Evolutionary conservation across 2,797 vertebrate species (phyloP).

Genomic region (Tenualosa ilisha): DNA sequence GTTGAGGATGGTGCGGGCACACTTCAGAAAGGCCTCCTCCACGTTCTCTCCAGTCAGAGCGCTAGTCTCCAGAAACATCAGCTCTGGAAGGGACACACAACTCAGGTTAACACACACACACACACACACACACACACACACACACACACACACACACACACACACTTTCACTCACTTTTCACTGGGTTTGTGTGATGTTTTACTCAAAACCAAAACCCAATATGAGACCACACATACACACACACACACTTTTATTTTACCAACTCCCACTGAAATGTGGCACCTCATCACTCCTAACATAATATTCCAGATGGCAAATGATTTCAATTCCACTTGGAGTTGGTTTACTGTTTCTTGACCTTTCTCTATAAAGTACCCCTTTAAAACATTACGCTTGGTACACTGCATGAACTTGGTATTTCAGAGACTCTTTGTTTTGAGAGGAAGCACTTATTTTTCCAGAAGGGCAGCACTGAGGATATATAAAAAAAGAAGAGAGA

Average conservation of each 20-base stretch:
- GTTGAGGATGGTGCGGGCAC: constrained; percentile 88
- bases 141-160: neutral
- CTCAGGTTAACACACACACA: neutral
- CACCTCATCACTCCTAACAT: neutral
- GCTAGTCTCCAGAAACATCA: constrained; percentile 94
- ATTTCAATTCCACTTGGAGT: neutral
- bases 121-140: constrained; percentile 18
- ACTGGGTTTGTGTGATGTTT: no score
- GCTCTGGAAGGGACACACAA: neutral
- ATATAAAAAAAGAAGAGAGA: neutral
- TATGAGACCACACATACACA: neutral
- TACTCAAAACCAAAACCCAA: no score
- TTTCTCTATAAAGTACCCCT: no score
- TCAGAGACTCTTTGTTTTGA: neutral
- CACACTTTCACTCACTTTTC: neutral
- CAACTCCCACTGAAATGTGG: neutral
- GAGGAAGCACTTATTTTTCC: no score
- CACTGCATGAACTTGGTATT: no score
- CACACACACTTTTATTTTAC: no score
- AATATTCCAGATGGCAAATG: neutral
- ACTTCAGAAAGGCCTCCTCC: constrained; percentile 93
- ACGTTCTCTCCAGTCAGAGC: constrained; percentile 93
- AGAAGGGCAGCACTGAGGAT: neutral
- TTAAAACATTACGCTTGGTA: no score
- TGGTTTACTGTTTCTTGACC: no score